Evolutionary conservation across 2,888 invertebrate genomes (phyloP).

Genomic region (Leucoptera coffeella): DNA sequence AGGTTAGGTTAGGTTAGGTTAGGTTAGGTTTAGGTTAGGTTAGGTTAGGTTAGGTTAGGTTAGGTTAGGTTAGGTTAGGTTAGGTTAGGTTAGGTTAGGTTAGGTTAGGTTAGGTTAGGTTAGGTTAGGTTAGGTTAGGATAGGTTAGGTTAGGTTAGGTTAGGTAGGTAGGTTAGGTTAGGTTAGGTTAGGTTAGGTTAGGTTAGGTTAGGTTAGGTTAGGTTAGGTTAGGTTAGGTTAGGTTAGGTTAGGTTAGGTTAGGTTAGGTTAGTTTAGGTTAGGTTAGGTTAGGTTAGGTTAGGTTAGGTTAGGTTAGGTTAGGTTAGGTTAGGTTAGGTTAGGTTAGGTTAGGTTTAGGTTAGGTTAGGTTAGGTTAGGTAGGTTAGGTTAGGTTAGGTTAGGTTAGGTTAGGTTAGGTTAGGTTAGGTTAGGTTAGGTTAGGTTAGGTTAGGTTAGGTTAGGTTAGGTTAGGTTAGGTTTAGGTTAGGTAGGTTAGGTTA

Average conservation of each 20-base stretch:
- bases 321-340: slow-evolving; percentile 9
- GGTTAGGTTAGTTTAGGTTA: no score
- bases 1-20: slow-evolving; percentile 7
- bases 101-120: slow-evolving; percentile 12
- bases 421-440: no score
- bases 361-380: no score
- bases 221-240: slow-evolving; percentile 10
- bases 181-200: slow-evolving; percentile 7
- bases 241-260: slow-evolving; percentile 7
- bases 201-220: slow-evolving; percentile 5
- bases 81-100: slow-evolving; percentile 8
- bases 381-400: no score
- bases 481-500: no score
- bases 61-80: slow-evolving; percentile 9
- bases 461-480: no score
- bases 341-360: no score
- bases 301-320: slow-evolving; percentile 10
- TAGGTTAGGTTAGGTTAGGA: slow-evolving; percentile 10
- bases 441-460: no score
- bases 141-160: slow-evolving; percentile 10
- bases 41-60: slow-evolving; percentile 6
- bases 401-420: no score
- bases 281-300: slow-evolving; percentile 10
- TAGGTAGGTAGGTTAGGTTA: no score
- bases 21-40: no score